These are phyloP conservation scores for Rhabditophanes sp. DNA, from an alignment of 2,888 invertebrate species.

Conservation along the genomic window DNA sequence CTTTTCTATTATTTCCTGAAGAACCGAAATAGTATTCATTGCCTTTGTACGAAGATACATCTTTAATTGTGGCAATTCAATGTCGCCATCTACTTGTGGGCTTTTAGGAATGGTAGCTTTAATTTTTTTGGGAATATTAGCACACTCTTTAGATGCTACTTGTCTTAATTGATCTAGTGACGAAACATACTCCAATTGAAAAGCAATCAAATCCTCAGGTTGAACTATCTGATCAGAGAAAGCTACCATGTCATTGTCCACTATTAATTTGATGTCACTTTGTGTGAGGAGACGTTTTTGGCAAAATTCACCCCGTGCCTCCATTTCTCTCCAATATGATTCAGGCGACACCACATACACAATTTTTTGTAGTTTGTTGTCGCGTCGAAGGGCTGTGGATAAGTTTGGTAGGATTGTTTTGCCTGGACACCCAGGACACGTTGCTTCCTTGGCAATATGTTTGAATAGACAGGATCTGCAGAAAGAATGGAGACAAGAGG, in stretches of 20 bases:
- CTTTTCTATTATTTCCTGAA: too few relatives aligned
- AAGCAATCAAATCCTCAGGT: conserved; percentile 2
- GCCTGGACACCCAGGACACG: conserved; percentile 10
- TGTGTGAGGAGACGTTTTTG: too few relatives aligned
- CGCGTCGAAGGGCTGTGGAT: conserved; percentile 6
- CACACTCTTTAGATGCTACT: too few relatives aligned
- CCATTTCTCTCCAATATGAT: conserved; percentile 3
- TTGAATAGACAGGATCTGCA: conserved; percentile 11
- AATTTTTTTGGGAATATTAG: too few relatives aligned
- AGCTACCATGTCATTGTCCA: conserved; percentile 1
- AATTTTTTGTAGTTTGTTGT: conserved; percentile 8
- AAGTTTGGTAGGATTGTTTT: conserved; percentile 6
- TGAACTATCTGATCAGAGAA: conserved; percentile 2
- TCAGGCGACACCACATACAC: conserved; percentile 1
- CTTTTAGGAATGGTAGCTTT: too few relatives aligned
- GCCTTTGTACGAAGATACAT: too few relatives aligned
- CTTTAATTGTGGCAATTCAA: too few relatives aligned
- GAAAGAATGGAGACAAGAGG: conserved; percentile 14
- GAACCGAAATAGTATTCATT: too few relatives aligned
- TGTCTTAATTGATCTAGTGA: too few relatives aligned
- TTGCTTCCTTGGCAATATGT: conserved; percentile 2
- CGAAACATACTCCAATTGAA: conserved; percentile 3
- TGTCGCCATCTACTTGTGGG: too few relatives aligned
- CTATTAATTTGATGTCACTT: conserved; percentile 3
- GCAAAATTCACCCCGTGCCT: conserved; percentile 5